Base-by-base conservation (phyloP, 2,113 vertebrate species). In the Larimichthys polyactis region DNA sequence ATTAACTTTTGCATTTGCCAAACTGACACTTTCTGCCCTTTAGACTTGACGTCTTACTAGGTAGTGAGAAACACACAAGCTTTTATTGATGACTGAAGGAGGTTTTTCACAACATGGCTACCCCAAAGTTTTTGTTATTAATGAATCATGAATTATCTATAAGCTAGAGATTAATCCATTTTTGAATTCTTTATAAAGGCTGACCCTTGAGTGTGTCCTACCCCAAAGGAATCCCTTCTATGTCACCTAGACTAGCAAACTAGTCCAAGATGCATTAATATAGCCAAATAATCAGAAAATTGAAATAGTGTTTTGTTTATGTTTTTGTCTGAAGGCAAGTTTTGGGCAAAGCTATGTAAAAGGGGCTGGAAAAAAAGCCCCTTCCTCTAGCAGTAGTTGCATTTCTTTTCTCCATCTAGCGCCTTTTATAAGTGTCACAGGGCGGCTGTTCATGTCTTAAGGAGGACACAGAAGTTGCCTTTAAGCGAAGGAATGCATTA, bases 401-500 rank as follows among this genome's bases (percentile, higher is more conserved):
- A 29, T 52, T 64, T 72, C 78, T 52, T 64, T 69, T 81, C 46
- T 16, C 20, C 27, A n/a, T 29, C 12, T 10, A 24, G 4, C 5
- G 3, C 12, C 52, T 24, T 20, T 78, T 9, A 32, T 57, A 71
- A 51, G 29, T 71, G 71, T 71, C 74, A 81, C 68, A 43, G 68
- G 15, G 43, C 2, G 15, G 55, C 64, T 81, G 74, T 58, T 78
- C 44, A 16, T 40, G 46, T 78, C 69, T 81, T 59, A 46, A 77
- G 40, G 73, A 86, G 19, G 54, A 74, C 71, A 59, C 43, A 60
- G 57, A 82, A 65, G 67, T 76, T 78, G 49, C 44, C 81, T 86
- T 73, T 78, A 77, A 79, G 70, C 20, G 54, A 81, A 67, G 58
- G 22, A 51, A 86, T 90, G 65, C 67, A 91, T 91, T 81, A 92